Evolutionary conservation across 23 tunicate species (phyloP).

Genomic region (Phallusia fumigata): DNA sequence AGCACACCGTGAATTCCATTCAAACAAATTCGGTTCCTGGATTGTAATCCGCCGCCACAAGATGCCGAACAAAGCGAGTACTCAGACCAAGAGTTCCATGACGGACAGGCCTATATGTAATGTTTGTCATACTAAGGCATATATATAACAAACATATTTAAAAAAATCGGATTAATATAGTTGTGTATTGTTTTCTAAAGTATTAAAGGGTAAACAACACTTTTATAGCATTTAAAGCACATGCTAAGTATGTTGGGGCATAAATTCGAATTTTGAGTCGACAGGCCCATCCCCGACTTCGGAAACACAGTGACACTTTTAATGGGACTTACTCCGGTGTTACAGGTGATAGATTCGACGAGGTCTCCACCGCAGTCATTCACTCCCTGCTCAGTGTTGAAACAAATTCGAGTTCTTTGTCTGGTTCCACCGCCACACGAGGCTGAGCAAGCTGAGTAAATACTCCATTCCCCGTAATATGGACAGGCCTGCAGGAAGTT

Average conservation of each 20-base stretch:
- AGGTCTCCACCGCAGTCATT: constrained; percentile 53
- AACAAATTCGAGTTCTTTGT: constrained; percentile 45
- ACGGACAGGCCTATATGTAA: constrained; percentile 42
- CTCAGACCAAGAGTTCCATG: constrained; percentile 33
- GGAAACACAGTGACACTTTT: no score
- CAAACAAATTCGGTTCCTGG: constrained; percentile 26
- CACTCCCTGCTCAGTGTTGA: constrained; percentile 44
- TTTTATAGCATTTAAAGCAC: no score
- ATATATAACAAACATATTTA: no score
- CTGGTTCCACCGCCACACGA: constrained; percentile 63
- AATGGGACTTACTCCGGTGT: constrained; percentile 24
- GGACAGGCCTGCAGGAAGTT: constrained; percentile 60
- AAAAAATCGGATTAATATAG: no score
- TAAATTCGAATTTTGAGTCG: no score
- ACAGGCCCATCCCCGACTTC: no score
- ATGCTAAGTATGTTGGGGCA: no score
- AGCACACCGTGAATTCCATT: constrained; percentile 35
- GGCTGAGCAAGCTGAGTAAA: constrained; percentile 39
- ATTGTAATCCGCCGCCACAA: constrained; percentile 42
- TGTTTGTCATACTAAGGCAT: not conserved
- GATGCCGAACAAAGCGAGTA: constrained; percentile 30
- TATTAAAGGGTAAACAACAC: no score
- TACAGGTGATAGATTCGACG: constrained; percentile 36
- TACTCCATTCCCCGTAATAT: constrained; percentile 41
- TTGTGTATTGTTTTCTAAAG: no score